Percentiles rank a stretch among this genome's conserved stretches.
Conservation (phyloP, 2,797 vertebrate species). For the Argya squamiceps region DNA sequence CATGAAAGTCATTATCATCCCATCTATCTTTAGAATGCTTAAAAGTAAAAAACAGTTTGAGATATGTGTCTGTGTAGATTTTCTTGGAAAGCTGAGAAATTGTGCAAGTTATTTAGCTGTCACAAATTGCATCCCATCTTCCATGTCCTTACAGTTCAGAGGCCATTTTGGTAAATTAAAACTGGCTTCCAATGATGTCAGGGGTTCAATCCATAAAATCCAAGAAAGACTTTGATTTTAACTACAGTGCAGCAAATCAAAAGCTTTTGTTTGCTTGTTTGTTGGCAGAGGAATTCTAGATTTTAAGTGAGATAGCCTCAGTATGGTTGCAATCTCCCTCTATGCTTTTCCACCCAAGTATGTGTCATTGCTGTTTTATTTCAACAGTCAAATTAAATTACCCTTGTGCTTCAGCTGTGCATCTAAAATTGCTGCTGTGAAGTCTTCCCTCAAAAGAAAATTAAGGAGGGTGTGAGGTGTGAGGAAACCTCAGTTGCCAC, state of each 20-base stretch:
- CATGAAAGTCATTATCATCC: background rate
- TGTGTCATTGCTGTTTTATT: constrained; percentile 5
- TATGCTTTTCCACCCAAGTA: background rate
- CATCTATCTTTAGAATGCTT: background rate
- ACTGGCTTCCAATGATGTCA: background rate
- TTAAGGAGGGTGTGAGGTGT: background rate
- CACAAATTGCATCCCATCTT: background rate
- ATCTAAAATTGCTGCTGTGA: constrained; percentile 19
- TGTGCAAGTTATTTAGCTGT: background rate
- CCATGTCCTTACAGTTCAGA: background rate
- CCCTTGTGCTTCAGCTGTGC: background rate
- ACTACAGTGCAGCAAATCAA: background rate
- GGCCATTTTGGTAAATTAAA: background rate
- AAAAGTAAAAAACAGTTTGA: background rate
- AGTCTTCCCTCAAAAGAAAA: constrained; percentile 10
- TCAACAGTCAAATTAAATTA: constrained; percentile 36
- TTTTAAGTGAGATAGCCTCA: background rate
- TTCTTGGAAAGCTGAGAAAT: background rate
- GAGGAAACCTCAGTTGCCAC: background rate
- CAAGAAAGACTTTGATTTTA: background rate
- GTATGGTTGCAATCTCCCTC: background rate
- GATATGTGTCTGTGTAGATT: background rate
- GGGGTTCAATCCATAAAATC: background rate
- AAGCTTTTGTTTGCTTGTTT: background rate
- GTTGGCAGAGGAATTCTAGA: background rate